A percentile compares a stretch with the other conserved stretches of the same genome.
Evolutionary conservation across 2,113 vertebrate species (phyloP).

Genomic region (Osmerus eperlanus): DNA sequence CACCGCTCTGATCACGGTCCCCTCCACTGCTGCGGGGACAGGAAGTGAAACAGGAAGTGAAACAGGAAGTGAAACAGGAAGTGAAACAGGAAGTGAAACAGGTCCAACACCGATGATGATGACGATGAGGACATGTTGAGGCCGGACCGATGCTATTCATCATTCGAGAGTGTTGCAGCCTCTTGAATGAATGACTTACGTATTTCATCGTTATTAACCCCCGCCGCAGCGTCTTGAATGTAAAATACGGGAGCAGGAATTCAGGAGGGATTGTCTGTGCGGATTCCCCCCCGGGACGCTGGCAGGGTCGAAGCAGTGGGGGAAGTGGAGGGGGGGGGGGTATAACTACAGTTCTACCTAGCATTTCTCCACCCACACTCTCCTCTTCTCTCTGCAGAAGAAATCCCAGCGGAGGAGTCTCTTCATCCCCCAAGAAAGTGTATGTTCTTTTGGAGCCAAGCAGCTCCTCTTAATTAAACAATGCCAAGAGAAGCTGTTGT

Average conservation of each 20-base stretch:
- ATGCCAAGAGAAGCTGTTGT: constrained; percentile 37
- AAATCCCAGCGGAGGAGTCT: constrained; percentile 59
- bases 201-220: constrained; percentile 56
- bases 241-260: constrained; percentile 2
- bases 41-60: constrained; percentile 40
- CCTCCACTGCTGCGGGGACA: constrained; percentile 31
- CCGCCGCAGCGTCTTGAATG: constrained; percentile 39
- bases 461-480: constrained; percentile 67
- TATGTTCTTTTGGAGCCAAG: constrained; percentile 32
- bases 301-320: neutral
- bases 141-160: constrained; percentile 37
- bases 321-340: neutral
- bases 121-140: constrained; percentile 31
- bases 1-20: constrained; percentile 36
- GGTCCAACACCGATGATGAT: constrained; percentile 44
- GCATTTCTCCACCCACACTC: constrained; percentile 59
- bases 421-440: constrained; percentile 48
- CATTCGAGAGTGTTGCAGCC: constrained; percentile 35
- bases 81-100: constrained; percentile 39
- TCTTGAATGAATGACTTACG: constrained; percentile 51
- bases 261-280: constrained; percentile 24
- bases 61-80: constrained; percentile 46
- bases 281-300: constrained; percentile 44
- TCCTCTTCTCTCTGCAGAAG: constrained; percentile 46
- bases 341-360: constrained; percentile 24